Base-by-base conservation (phyloP, 2,797 vertebrate genomes). In the Poeciliopsis infans region DNA sequence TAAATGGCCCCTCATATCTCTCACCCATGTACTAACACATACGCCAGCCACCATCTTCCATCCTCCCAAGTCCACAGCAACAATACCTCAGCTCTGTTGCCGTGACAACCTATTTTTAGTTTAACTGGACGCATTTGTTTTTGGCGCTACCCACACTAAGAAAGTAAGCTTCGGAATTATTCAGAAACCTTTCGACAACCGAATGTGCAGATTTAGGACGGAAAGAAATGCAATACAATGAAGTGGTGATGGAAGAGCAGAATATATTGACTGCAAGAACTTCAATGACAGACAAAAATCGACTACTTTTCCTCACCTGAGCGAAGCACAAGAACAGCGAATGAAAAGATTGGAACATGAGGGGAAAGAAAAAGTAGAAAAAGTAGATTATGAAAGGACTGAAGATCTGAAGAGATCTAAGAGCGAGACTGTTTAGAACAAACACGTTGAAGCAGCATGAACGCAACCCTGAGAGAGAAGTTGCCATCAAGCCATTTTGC, bases 81-180 rank as follows among this genome's bases (percentile, higher is more conserved):
- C 88, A 88, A 91, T 91, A 93, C 82, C 89, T 84, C 90, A 53
- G 82, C 91, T 89, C 93, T 87, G 94, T 96, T 96, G 94, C 94
- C 92, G 81, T 94, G 94, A 94, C 95, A 95, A 96, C 95, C 93
- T 94, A 93, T 94, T 95, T 92, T 93, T 93, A 94, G 94, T 81
- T 88, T 81, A 25, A 82, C 66, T 33, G 79, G 91, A 92, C 85
- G 78, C 78, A 86, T 91, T 89, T 77, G 84, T 88, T 90, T 87
- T 89, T 80, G 83, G 78, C 59, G 70, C 84, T 74, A 82, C 82
- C 77, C 77, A 85, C 79, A 80, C 74, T 51, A 77, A 74, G 43
- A 81, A 88, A 83, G 55, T 84, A 71, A 91, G 80, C 68, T 20
- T 84, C 83, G 28, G 69, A 49, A 78, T 82, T 13, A 82, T 77